Percentiles rank a stretch among this genome's conserved stretches.
Evolutionary conservation across 1,140 invertebrate genomes (phyloP).

Genomic region (Chlorops oryzae): DNA sequence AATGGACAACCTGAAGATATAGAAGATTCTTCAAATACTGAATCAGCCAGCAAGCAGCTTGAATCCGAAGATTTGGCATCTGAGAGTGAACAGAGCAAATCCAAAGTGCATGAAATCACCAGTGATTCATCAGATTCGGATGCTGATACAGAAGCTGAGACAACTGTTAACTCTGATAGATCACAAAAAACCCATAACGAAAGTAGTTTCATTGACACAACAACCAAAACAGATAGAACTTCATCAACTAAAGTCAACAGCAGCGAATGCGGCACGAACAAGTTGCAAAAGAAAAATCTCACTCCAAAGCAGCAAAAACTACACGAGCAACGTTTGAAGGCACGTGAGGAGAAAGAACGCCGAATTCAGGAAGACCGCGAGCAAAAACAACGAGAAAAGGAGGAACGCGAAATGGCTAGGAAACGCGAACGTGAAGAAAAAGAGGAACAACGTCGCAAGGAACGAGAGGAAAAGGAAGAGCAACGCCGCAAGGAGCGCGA

Average conservation of each 20-base stretch:
- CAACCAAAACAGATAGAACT: neutral
- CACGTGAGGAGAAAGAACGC: slow-evolving; percentile 44
- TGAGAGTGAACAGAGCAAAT: neutral
- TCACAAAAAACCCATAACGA: neutral
- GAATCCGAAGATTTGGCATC: no score
- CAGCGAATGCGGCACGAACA: neutral
- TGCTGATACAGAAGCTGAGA: slow-evolving; percentile 1
- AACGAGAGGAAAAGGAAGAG: slow-evolving; percentile 53
- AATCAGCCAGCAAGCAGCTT: neutral
- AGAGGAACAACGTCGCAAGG: slow-evolving; percentile 51
- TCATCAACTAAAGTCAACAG: neutral
- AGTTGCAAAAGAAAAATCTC: slow-evolving; percentile 14
- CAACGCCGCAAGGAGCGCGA: slow-evolving; percentile 38
- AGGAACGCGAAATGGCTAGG: slow-evolving; percentile 46
- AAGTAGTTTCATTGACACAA: neutral
- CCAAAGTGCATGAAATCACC: neutral
- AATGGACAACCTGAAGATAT: neutral
- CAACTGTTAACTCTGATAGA: neutral
- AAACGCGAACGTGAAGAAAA: slow-evolving; percentile 49
- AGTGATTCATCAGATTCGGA: neutral
- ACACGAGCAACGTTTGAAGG: slow-evolving; percentile 38
- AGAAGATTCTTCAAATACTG: neutral
- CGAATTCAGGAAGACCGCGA: slow-evolving; percentile 35
- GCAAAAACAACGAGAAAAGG: slow-evolving; percentile 36
- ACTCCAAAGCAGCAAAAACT: slow-evolving; percentile 37